phyloP scores from a whole-genome alignment of 92 coral and sea anemone genomes.

The Porites rus region DNA sequence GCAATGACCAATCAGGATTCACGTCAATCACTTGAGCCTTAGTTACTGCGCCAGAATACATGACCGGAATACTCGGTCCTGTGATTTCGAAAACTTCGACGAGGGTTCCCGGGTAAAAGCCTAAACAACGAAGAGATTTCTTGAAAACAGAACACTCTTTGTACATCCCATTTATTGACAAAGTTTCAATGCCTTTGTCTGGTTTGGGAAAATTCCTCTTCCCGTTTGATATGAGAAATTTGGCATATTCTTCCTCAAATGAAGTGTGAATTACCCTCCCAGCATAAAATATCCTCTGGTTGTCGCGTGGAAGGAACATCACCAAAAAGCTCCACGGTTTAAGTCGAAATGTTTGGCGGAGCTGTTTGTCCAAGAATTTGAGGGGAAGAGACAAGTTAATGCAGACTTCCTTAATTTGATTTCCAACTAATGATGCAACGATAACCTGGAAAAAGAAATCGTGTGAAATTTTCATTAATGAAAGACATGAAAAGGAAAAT shows the following conservation, averaged over 20 bases:
- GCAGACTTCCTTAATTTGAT: conserved; percentile 43
- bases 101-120: conserved; percentile 55
- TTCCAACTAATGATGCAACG: conserved; percentile 60
- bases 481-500: not conserved
- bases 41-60: conserved; percentile 61
- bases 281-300: conserved; percentile 38
- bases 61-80: conserved; percentile 72
- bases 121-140: conserved; percentile 57
- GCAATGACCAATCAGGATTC: conserved; percentile 67
- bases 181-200: conserved; percentile 41
- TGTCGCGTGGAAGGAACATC: conserved; percentile 44
- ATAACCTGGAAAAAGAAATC: conserved; percentile 31
- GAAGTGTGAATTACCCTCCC: conserved; percentile 54
- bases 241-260: conserved; percentile 60
- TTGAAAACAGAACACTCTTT: conserved; percentile 47
- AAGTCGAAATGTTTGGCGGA: conserved; percentile 60
- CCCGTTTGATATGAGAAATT: conserved; percentile 59
- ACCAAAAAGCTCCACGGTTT: conserved; percentile 57
- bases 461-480: not conserved
- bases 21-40: conserved; percentile 71
- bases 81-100: conserved; percentile 74
- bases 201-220: conserved; percentile 66
- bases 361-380: conserved; percentile 42
- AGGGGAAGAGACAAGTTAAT: conserved; percentile 50
- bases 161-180: conserved; percentile 54